Evolutionary conservation across 2,797 vertebrate species (phyloP).

Genomic region (Gadopsis marmoratus): DNA sequence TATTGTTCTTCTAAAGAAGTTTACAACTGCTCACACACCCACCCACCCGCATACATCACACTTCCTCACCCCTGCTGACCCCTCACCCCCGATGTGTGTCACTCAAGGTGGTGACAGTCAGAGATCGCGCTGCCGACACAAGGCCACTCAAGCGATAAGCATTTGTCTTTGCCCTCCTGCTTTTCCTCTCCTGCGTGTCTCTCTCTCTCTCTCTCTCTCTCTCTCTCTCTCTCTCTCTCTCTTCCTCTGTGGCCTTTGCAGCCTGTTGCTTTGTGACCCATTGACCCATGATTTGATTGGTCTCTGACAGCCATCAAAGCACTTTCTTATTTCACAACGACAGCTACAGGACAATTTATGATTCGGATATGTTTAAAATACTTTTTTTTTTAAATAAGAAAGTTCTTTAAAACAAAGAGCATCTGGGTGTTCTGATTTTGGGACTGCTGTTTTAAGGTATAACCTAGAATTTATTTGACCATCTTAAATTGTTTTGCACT

Average conservation of each 20-base stretch:
- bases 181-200: constrained; percentile 38
- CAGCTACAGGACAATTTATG: constrained; percentile 34
- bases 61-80: constrained; percentile 63
- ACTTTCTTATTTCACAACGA: constrained; percentile 48
- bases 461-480: constrained; percentile 43
- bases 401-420: constrained; percentile 10
- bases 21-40: constrained; percentile 48
- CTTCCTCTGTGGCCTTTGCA: constrained; percentile 50
- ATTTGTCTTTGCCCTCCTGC: constrained; percentile 66
- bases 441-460: constrained; percentile 35
- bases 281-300: constrained; percentile 66
- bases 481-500: constrained; percentile 30
- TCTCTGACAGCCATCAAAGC: constrained; percentile 67
- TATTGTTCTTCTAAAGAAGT: constrained; percentile 38
- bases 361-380: constrained; percentile 14
- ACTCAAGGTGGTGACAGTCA: constrained; percentile 76
- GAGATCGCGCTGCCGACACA: constrained; percentile 60
- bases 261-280: constrained; percentile 68
- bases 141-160: constrained; percentile 66
- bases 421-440: constrained; percentile 11
- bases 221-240: constrained; percentile 15
- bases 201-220: no score
- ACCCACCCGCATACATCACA: constrained; percentile 42
- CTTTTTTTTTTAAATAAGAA: constrained; percentile 8
- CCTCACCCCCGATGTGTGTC: constrained; percentile 73